Conservation (phyloP, 2,888 invertebrate species). For the Leucophora obtusa region DNA sequence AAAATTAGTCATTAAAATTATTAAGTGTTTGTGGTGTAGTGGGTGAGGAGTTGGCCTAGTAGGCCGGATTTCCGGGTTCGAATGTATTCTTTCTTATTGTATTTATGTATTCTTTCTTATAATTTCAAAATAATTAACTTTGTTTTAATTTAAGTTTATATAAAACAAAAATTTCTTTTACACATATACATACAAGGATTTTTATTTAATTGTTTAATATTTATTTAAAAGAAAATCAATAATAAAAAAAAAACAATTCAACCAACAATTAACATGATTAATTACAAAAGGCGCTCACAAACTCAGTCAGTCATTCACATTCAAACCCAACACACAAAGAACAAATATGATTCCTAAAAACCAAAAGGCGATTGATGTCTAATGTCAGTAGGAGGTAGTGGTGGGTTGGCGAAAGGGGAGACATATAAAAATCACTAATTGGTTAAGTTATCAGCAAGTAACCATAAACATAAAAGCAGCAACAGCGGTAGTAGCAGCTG, state of each 20-base stretch:
- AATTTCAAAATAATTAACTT: too few relatives aligned
- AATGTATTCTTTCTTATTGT: too few relatives aligned
- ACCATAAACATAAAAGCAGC: constrained; percentile 10
- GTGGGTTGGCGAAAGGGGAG: not conserved
- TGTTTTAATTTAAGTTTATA: too few relatives aligned
- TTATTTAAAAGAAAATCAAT: constrained; percentile 24
- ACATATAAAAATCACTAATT: constrained; percentile 51
- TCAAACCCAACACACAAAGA: not conserved
- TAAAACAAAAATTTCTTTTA: too few relatives aligned
- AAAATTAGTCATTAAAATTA: too few relatives aligned
- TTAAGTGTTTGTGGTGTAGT: too few relatives aligned
- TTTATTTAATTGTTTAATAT: not conserved
- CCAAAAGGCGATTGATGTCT: not conserved
- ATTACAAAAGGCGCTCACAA: constrained; percentile 36
- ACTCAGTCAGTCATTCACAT: not conserved
- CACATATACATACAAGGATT: too few relatives aligned
- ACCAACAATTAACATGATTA: constrained; percentile 54
- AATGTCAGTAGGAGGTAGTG: not conserved
- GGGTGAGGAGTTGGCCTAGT: too few relatives aligned
- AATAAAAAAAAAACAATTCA: constrained; percentile 29
- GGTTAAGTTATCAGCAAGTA: constrained; percentile 43
- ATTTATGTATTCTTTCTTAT: too few relatives aligned
- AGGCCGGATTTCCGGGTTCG: too few relatives aligned
- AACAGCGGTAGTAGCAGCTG: not conserved
- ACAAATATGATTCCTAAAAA: not conserved